Percentiles rank a stretch among this genome's conserved stretches.
Conservation (phyloP, 2,113 vertebrate genomes). For the Seriola quinqueradiata region DNA sequence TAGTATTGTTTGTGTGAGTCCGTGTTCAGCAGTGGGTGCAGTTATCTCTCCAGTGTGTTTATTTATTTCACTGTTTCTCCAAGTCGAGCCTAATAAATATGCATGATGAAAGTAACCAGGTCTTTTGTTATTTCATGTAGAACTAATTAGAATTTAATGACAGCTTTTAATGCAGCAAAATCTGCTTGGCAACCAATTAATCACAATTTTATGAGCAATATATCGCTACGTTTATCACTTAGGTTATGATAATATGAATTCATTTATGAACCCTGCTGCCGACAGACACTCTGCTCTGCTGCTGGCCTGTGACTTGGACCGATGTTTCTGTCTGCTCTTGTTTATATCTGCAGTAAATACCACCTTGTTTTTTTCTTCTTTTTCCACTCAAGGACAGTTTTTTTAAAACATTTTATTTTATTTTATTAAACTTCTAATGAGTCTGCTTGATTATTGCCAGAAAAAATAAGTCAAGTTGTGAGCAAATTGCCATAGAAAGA, state of each 20-base stretch:
- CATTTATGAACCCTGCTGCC: slow-evolving; percentile 20
- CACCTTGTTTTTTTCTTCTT: not conserved
- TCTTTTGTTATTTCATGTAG: slow-evolving; percentile 75
- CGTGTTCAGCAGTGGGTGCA: slow-evolving; percentile 65
- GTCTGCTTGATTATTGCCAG: slow-evolving; percentile 1
- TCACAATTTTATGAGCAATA: slow-evolving; percentile 69
- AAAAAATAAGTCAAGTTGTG: not conserved
- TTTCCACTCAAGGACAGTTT: not conserved
- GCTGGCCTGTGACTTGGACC: not conserved
- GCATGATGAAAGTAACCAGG: slow-evolving; percentile 73
- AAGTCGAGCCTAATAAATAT: slow-evolving; percentile 77
- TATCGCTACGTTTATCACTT: slow-evolving; percentile 65
- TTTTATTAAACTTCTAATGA: not conserved
- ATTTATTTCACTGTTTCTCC: slow-evolving; percentile 68
- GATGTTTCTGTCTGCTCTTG: slow-evolving; percentile 4
- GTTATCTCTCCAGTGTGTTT: slow-evolving; percentile 69
- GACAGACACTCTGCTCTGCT: slow-evolving; percentile 15
- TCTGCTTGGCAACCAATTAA: slow-evolving; percentile 71
- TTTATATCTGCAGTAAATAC: not conserved
- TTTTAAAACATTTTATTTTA: not conserved
- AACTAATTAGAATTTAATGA: slow-evolving; percentile 82
- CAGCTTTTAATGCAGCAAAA: slow-evolving; percentile 68
- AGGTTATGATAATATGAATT: slow-evolving; percentile 46
- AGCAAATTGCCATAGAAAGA: slow-evolving; percentile 3
- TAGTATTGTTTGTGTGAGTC: slow-evolving; percentile 58